Evolutionary conservation across 2,888 invertebrate genomes (phyloP), one percentile per base, ranked within the genome.

Genomic region (Cenopis cana): DNA sequence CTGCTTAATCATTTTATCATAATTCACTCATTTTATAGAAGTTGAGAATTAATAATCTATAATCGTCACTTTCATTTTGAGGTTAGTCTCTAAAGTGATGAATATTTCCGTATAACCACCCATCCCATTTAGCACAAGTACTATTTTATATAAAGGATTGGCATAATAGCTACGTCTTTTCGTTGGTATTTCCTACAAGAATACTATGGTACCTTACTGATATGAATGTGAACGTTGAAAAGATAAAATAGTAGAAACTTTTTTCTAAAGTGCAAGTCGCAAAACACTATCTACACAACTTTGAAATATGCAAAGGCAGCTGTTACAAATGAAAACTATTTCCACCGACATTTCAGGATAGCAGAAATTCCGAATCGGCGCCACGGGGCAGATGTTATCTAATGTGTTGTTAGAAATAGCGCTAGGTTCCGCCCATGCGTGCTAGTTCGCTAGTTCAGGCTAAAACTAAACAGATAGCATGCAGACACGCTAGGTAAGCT

Each of bases 261-360:
- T 17, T 24, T 12, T 1, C 46, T 60, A 46, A 60, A 52, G 20
- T 54, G 36, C 52, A 54, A 38, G 20, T 52, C 52, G n/a, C n/a
- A 46, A 64, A 54, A 20, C 36, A 24, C 52, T 52, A 50, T 50
- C 18, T 52, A 38, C 64, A 54, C 49, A 50, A 50, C 52, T 54
- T 54, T 54, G 38, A 54, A 54, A 50, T 29, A 29, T 33, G 52
- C 17, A 36, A 20, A 64, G 52, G 50, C 62, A 49, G 52, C 33
- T 8, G 52, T 54, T 65, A 69, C 41, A 69, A 69, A 69, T 69
- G 64, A 65, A 46, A 24, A 20, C 69, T 59, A 52, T 65, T 69
- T 52, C 41, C 69, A 64, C 33, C 14, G 29, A 52, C 67, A 29
- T 38, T 57, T 68, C 67, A 59, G 59, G 5, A 14, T 24, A 38